phyloP scores from a whole-genome alignment of 2,888 invertebrate species.

The Oxytorus armatus region DNA sequence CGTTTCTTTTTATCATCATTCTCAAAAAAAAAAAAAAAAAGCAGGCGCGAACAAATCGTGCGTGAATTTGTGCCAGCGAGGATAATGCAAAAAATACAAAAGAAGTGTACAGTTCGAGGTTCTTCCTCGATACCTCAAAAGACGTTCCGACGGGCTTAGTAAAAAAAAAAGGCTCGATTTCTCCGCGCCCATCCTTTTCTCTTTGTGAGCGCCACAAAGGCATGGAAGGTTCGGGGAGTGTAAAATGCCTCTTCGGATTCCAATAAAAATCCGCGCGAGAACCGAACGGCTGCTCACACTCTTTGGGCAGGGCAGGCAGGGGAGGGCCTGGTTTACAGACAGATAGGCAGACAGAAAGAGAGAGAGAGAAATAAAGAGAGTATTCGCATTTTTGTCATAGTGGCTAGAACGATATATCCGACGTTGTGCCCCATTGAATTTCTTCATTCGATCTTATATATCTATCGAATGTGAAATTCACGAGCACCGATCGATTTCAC shows the following conservation, averaged over 20 bases:
- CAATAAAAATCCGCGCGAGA: slow-evolving; percentile 48
- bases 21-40: background rate
- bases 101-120: slow-evolving; percentile 3
- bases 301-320: background rate
- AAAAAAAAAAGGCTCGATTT: slow-evolving; percentile 1
- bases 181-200: slow-evolving; percentile 2
- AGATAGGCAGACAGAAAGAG: slow-evolving; percentile 6
- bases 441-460: slow-evolving; percentile 12
- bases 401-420: slow-evolving; percentile 28
- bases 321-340: too few species aligned
- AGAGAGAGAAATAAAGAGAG: background rate
- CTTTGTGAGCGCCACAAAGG: slow-evolving; percentile 37
- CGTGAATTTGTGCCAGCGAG: background rate
- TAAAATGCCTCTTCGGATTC: slow-evolving; percentile 50
- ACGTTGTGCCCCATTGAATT: slow-evolving; percentile 48
- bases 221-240: slow-evolving; percentile 13
- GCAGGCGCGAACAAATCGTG: background rate
- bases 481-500: slow-evolving; percentile 51
- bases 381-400: slow-evolving; percentile 11
- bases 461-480: slow-evolving; percentile 45
- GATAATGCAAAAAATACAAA: too few species aligned
- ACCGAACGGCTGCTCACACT: background rate
- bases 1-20: too few species aligned
- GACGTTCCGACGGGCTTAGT: background rate
- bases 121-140: slow-evolving; percentile 10